These are phyloP conservation scores for Lepidonotus clava DNA, from an alignment of 2,888 invertebrate species.

Conservation along the genomic window DNA sequence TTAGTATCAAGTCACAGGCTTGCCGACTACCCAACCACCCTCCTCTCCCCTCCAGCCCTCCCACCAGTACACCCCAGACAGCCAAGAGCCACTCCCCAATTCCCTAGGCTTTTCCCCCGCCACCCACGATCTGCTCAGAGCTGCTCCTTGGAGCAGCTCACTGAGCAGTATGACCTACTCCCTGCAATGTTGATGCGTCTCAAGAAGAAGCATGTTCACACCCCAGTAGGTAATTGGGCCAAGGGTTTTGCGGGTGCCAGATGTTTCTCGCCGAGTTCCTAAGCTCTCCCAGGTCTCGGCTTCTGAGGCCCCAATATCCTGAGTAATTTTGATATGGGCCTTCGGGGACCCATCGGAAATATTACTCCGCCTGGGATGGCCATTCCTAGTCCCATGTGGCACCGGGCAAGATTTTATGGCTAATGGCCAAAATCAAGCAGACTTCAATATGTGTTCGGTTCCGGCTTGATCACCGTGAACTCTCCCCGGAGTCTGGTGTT, in stretches of 20 bases:
- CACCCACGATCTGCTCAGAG: not conserved
- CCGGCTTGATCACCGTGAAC: not conserved
- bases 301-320: conserved; percentile 14
- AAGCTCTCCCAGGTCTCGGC: not conserved
- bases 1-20: conserved; percentile 27
- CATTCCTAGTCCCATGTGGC: conserved; percentile 23
- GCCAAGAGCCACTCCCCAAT: not conserved
- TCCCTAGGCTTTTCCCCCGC: not conserved
- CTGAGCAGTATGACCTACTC: not conserved
- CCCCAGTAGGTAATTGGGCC: conserved; percentile 30
- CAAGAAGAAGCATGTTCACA: conserved; percentile 10
- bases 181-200: not conserved
- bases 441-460: conserved; percentile 43
- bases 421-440: conserved; percentile 44
- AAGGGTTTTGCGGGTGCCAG: conserved; percentile 23
- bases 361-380: not conserved
- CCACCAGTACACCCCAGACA: not conserved
- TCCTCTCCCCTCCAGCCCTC: not conserved
- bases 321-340: conserved; percentile 33
- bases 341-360: not conserved
- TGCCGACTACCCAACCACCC: not conserved
- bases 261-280: conserved; percentile 23
- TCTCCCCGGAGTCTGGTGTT: not conserved
- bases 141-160: not conserved
- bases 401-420: conserved; percentile 4